Evolutionary conservation across 2,797 vertebrate genomes (phyloP).

Genomic region (Adelosebastes latens): DNA sequence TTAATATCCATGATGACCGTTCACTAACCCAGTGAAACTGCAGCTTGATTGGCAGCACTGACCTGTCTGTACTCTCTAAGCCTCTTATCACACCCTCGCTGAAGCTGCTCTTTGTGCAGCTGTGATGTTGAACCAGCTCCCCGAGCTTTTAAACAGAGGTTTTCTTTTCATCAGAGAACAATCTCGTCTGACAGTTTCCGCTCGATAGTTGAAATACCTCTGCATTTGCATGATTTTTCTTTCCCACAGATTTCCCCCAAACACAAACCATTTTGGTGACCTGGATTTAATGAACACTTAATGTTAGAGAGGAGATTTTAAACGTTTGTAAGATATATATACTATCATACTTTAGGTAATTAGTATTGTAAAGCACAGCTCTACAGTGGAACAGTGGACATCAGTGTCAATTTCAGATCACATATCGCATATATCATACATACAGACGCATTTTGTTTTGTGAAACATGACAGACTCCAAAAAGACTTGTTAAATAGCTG

Average conservation of each 20-base stretch:
- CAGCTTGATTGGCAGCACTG: slow-evolving; percentile 12
- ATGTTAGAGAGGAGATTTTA: background rate
- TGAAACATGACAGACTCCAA: background rate
- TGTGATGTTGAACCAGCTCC: background rate
- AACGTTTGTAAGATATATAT: background rate
- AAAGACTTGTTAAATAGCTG: background rate
- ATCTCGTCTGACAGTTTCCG: background rate
- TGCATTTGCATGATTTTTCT: background rate
- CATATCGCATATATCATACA: background rate
- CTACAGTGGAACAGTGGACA: background rate
- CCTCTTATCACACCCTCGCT: slow-evolving; percentile 15
- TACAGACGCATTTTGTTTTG: background rate
- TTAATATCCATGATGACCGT: background rate
- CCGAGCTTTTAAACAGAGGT: background rate
- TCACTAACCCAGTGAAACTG: background rate
- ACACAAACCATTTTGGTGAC: background rate
- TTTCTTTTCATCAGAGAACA: slow-evolving; percentile 14
- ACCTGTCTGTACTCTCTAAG: slow-evolving; percentile 5
- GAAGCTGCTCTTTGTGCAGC: slow-evolving; percentile 1
- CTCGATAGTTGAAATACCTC: background rate
- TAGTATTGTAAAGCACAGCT: background rate
- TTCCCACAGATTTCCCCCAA: background rate
- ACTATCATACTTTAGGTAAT: background rate
- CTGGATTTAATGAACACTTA: background rate
- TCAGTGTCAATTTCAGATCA: background rate